Evolutionary conservation across 2,113 vertebrate species (phyloP).

Genomic region (Spea multiplicata): DNA sequence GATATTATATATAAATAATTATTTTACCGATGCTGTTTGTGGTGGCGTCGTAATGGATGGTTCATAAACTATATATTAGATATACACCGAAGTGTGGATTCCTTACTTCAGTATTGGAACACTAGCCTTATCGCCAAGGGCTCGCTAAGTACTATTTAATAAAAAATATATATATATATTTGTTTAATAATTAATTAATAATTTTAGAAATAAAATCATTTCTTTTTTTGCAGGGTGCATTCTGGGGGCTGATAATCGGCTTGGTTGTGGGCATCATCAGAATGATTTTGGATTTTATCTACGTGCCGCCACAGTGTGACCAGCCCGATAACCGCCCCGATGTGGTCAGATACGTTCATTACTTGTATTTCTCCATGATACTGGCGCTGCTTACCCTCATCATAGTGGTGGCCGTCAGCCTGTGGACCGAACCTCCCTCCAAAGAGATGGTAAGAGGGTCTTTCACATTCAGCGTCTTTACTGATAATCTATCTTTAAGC

Average conservation of each 20-base stretch:
- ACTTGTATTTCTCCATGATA: slow-evolving; percentile 89
- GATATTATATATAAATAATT: too few relatives aligned
- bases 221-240: slow-evolving; percentile 75
- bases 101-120: too few relatives aligned
- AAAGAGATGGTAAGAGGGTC: slow-evolving; percentile 64
- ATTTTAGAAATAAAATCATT: background rate
- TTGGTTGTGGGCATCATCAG: slow-evolving; percentile 75
- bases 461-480: too few relatives aligned
- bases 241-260: slow-evolving; percentile 80
- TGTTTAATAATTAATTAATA: background rate
- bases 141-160: too few relatives aligned
- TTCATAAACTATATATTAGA: too few relatives aligned
- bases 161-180: too few relatives aligned
- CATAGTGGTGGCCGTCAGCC: slow-evolving; percentile 70
- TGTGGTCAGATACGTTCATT: slow-evolving; percentile 82
- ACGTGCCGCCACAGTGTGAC: slow-evolving; percentile 75
- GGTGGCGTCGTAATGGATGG: too few relatives aligned
- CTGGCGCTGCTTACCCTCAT: slow-evolving; percentile 70
- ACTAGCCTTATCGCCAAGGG: background rate
- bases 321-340: slow-evolving; percentile 74
- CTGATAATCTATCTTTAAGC: too few relatives aligned
- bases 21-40: too few relatives aligned
- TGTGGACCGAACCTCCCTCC: slow-evolving; percentile 71
- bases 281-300: slow-evolving; percentile 88
- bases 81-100: too few relatives aligned